These are phyloP conservation scores for Pandemis heparana DNA, from an alignment of 2,888 invertebrate genomes.

Conservation along the genomic window DNA sequence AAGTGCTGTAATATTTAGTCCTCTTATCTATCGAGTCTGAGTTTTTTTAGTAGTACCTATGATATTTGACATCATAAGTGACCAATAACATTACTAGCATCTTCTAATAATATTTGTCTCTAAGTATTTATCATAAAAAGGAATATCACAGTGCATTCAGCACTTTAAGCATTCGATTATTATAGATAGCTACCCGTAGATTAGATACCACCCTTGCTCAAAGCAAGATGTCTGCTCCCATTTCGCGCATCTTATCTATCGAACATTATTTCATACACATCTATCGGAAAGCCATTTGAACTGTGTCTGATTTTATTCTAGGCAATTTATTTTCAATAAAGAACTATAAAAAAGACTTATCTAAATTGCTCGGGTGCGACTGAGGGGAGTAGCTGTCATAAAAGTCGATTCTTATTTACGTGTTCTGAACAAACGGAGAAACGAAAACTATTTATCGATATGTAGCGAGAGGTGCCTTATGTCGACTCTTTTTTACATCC, in stretches of 20 bases:
- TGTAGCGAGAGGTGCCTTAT: not conserved
- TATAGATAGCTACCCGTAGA: not conserved
- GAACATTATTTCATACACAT: slow-evolving; percentile 83
- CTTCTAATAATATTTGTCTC: too few species aligned
- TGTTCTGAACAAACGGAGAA: slow-evolving; percentile 64
- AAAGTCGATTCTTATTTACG: slow-evolving; percentile 81
- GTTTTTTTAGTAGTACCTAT: not conserved
- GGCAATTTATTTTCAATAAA: slow-evolving; percentile 86
- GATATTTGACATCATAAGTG: too few species aligned
- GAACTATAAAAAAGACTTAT: slow-evolving; percentile 86
- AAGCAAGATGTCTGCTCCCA: slow-evolving; percentile 40
- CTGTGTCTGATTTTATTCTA: slow-evolving; percentile 84
- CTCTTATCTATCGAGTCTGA: not conserved
- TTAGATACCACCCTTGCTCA: slow-evolving; percentile 18
- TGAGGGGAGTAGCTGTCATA: slow-evolving; percentile 78
- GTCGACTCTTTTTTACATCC: not conserved
- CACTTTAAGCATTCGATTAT: slow-evolving; percentile 10
- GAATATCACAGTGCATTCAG: not conserved
- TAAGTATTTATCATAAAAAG: not conserved
- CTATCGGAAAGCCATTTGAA: slow-evolving; percentile 84
- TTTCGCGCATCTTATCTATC: slow-evolving; percentile 69
- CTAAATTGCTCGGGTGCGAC: slow-evolving; percentile 80
- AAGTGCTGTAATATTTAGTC: slow-evolving; percentile 1
- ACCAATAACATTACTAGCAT: too few species aligned
- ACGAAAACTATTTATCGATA: slow-evolving; percentile 15